These are phyloP conservation scores for Piaya cayana DNA, from an alignment of 2,113 vertebrate genomes.

Conservation along the genomic window DNA sequence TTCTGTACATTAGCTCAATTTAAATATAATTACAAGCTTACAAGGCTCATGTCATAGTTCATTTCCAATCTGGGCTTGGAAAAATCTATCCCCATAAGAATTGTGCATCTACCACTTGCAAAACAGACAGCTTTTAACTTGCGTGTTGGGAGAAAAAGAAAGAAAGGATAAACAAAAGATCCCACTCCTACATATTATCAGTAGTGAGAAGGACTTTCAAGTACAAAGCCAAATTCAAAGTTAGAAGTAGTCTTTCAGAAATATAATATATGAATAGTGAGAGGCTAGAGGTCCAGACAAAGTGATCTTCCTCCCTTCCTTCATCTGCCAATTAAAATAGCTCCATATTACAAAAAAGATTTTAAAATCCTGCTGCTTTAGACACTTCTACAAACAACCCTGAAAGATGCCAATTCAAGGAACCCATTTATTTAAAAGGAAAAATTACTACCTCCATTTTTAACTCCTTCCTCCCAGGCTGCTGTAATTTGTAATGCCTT, in stretches of 20 bases:
- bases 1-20: slow-evolving; percentile 77
- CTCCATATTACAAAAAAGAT: not conserved
- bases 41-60: slow-evolving; percentile 72
- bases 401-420: not conserved
- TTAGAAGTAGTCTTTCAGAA: slow-evolving; percentile 17
- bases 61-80: slow-evolving; percentile 71
- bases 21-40: slow-evolving; percentile 76
- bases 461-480: not conserved
- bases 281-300: not conserved
- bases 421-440: not conserved
- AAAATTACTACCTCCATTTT: not conserved
- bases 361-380: not conserved
- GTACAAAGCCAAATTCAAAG: slow-evolving; percentile 25
- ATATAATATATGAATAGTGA: not conserved
- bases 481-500: not conserved
- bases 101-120: not conserved
- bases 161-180: not conserved
- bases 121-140: not conserved
- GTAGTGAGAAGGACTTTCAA: not conserved
- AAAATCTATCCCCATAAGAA: slow-evolving; percentile 17
- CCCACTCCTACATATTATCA: not conserved
- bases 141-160: not conserved
- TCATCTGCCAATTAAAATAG: not conserved
- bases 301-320: not conserved
- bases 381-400: not conserved